Base-by-base conservation (phyloP, 92 coral and sea anemone species). In the Phenganax stokvisi region DNA sequence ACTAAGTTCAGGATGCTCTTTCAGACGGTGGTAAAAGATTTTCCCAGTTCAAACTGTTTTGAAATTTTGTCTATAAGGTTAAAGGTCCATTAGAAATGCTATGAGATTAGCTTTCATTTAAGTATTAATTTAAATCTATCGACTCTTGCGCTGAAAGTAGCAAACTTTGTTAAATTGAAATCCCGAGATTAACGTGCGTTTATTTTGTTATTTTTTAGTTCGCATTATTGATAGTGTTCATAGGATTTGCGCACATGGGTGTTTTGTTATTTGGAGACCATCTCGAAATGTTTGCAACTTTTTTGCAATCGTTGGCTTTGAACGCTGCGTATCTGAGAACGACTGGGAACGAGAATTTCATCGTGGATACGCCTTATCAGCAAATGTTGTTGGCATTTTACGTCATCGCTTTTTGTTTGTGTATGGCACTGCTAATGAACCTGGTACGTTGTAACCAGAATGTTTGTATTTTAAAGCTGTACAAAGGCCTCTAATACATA, bases 221-320 rank as follows among this genome's bases (percentile, higher is more conserved):
- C 56, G 25, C 37, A 25, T 79, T 79, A 64, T 9, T 79, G 16
- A 47, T 79, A 54, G 29, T 79, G 16, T 65, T 79, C 11, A 51
- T 54, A 64, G 72, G 60, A 53, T 79, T 79, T 79, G 64, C 83
- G 11, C 83, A 79, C 57, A 53, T 29, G 28, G 83, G 83, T 25
- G 15, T 64, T 25, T 28, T 79, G 74, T 15, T 79, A 62, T 79
- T 79, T 79, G 74, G 83, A 6, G 74, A 64, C 69, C 69, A 79
- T 64, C 62, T 79, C 16, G 54, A 52, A 54, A 51, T 63, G 71
- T 79, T 79, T 29, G 56, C 73, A 20, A 63, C 83, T 8, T 62
- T 79, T 54, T 8, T 65, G 13, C 57, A 79, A 51, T 57, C 83
- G 64, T 79, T 79, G 25, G 63, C 60, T 6, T 51, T 47, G 44